These are phyloP conservation scores for Troides aeacus DNA, from an alignment of 2,888 invertebrate genomes.

Conservation along the genomic window DNA sequence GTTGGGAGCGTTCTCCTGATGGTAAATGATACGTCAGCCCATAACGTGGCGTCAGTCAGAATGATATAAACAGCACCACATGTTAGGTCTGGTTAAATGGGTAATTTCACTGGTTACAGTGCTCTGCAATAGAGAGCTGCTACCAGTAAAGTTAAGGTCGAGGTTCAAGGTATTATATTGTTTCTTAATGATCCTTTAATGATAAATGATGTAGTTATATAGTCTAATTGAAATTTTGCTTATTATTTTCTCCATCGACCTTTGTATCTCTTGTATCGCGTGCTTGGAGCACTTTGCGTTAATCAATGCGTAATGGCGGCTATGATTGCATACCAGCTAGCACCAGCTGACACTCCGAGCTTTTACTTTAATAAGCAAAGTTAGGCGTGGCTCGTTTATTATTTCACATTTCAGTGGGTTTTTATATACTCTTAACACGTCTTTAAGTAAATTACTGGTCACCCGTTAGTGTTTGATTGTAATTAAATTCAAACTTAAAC, in stretches of 20 bases:
- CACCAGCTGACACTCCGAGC: slow-evolving; percentile 8
- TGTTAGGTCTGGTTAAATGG: no score
- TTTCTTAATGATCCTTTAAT: neutral
- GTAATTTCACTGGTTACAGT: no score
- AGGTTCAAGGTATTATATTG: no score
- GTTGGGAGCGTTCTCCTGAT: no score
- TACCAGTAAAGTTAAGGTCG: no score
- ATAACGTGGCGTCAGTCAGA: no score
- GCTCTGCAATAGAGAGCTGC: no score
- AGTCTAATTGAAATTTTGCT: neutral
- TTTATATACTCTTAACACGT: neutral
- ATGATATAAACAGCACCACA: no score
- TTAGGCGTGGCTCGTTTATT: slow-evolving; percentile 11
- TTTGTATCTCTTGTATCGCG: slow-evolving; percentile 14
- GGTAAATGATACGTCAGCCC: no score
- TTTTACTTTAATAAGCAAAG: slow-evolving; percentile 22
- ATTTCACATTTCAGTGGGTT: neutral
- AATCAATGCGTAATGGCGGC: slow-evolving; percentile 19
- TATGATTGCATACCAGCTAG: slow-evolving; percentile 10
- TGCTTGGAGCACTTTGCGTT: slow-evolving; percentile 18
- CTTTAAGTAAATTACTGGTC: no score
- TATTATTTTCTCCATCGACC: neutral
- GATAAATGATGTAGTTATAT: neutral
- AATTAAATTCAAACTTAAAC: no score
- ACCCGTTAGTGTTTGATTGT: no score